These are phyloP conservation scores for Drosophila leonis DNA, from an alignment of 2,888 invertebrate genomes.

Conservation along the genomic window DNA sequence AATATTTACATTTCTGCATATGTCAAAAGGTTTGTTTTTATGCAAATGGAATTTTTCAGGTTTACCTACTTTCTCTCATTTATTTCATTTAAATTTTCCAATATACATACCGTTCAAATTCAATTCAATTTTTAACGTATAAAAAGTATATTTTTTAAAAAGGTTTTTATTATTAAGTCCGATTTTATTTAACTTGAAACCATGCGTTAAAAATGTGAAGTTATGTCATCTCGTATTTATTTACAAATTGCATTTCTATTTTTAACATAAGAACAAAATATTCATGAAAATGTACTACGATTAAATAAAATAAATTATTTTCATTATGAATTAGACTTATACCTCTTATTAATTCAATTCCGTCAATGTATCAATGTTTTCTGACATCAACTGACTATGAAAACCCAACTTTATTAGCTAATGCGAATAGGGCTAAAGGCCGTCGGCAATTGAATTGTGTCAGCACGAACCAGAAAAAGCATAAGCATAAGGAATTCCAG, in stretches of 20 bases:
- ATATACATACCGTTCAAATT: neutral
- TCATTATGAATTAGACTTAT: neutral
- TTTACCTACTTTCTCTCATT: conserved; percentile 15
- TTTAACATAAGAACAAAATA: neutral
- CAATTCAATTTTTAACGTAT: neutral
- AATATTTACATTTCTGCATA: conserved; percentile 29
- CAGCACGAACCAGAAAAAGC: neutral
- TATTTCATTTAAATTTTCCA: conserved; percentile 23
- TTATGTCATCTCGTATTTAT: neutral
- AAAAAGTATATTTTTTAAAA: neutral
- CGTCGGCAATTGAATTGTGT: neutral
- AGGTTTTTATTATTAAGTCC: neutral
- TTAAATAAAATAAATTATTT: neutral
- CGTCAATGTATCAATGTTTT: neutral
- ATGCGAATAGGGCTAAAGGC: neutral
- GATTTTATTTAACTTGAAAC: no score
- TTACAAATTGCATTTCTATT: neutral
- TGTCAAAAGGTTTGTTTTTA: conserved; percentile 37
- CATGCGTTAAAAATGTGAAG: neutral
- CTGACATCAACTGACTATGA: neutral
- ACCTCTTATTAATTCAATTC: neutral
- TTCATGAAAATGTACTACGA: neutral
- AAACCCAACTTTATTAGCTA: neutral
- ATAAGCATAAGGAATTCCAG: neutral
- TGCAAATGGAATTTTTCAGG: conserved; percentile 58